Base-by-base conservation (phyloP, 2,888 invertebrate genomes). In the Lycaena phlaeas region DNA sequence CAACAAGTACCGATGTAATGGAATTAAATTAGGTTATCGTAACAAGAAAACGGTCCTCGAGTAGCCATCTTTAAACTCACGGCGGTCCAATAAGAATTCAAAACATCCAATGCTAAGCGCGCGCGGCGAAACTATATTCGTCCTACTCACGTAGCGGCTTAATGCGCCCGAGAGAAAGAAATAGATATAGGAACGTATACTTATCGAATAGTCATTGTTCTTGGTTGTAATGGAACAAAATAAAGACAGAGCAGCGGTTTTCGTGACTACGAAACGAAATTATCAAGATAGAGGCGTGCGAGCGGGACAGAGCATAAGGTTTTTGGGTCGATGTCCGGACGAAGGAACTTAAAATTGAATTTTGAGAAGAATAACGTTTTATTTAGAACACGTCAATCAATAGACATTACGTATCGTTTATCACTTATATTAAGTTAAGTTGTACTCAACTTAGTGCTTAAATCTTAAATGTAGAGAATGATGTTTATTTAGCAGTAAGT, bases 231-330 rank as follows among this genome's bases (percentile, higher is more conserved):
- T 82, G 78, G 79, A 77, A 76, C 77, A 79, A 79, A 82, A 79
- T 81, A 79, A 79, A 82, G 79, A 73, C 77, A 74, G 77, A 75
- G 68, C 78, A 79, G 81, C 77, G 78, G 81, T 78, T 76, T 76
- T 82, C 84, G 82, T 82, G 82, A 81, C 76, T 72, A 65, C 53
- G 82, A 79, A 76, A 81, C 63, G 51, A 61, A 72, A 61, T 56
- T 68, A 74, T 62, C 40, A 43, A 57, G 52, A 50, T 55, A 43
- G 43, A 53, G 44, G 59, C 45, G 75, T 55, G 61, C 45, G 66
- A 81, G 57, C 37, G 66, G 64, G 79, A 81, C 46, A 49, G 54
- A 61, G 53, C 58, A 66, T 68, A 69, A 74, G 72, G 73, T 77
- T 75, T 68, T 74, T 81, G 75, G 84, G 84, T 84, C 82, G 81